These are phyloP conservation scores for Actenoides lindsayi DNA, from an alignment of 2,113 vertebrate genomes.

Conservation along the genomic window DNA sequence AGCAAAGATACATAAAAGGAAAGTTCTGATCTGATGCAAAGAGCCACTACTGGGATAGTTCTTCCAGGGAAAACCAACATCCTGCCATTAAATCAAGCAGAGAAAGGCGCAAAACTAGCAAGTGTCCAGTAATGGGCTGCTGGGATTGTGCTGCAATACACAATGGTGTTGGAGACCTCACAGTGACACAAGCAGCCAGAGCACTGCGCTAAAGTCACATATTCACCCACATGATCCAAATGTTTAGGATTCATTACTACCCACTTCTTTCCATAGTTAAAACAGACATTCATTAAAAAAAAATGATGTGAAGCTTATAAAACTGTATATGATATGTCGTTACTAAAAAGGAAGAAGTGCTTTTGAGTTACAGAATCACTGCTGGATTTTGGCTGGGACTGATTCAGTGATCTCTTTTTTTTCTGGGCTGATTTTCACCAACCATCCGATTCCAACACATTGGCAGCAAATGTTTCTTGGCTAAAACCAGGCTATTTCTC, in stretches of 20 bases:
- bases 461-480: not conserved
- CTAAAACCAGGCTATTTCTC: not conserved
- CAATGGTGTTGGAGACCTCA: not conserved
- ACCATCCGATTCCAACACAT: not conserved
- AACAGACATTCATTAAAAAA: not conserved
- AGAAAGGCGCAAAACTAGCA: not conserved
- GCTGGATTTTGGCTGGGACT: not conserved
- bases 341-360: not conserved
- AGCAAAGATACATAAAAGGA: not conserved
- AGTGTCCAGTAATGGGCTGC: not conserved
- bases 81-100: not conserved
- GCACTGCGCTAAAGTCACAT: not conserved
- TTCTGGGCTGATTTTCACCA: not conserved
- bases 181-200: not conserved
- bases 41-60: not conserved
- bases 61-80: not conserved
- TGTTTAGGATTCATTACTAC: not conserved
- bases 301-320: not conserved
- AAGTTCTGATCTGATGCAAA: not conserved
- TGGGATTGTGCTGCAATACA: not conserved
- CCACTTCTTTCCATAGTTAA: not conserved
- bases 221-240: not conserved
- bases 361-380: not conserved
- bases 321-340: not conserved
- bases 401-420: not conserved